Base-by-base conservation (phyloP, 2,888 invertebrate species). In the Phania funesta region DNA sequence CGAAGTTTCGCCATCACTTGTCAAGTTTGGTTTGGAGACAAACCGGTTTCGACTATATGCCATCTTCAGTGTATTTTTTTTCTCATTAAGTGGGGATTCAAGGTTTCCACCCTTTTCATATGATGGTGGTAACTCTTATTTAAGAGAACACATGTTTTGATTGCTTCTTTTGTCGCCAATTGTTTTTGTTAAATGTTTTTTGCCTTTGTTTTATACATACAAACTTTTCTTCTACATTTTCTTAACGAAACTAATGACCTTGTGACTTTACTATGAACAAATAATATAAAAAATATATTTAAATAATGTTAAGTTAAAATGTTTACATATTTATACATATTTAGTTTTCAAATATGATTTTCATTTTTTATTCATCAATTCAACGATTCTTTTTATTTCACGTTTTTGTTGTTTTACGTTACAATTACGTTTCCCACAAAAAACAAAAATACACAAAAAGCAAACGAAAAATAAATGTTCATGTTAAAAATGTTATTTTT, bases 231-330 rank as follows among this genome's bases (percentile, higher is more conserved):
- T 70, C 18, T 13, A 35, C 9, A 16, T 32, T 70, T 35, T 58
- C n/a, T 50, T 62, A 48, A 54, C 41, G 35, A 41, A 64, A 54
- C 60, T 74, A 74, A 70, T 68, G 80, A 80, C 80, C 80, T 80
- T 80, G 80, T 74, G 74, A 74, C 74, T 74, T 64, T 80, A 64
- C 44, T 48, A 20, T 58, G 50, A 64, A 71, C 22, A 50, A 13
- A 44, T n/a, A 26, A 16, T 16, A 41, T 26, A 24, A 70, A 1
- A 46, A 41, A 38, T 0, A 41, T 46, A 20, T 22, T 32, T 68
- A 41, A 46, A 6, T 46, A 48, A 35, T 35, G 6, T 16, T 18
- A 65, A n/a, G 11, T 50, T 24, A 26, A 29, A 13, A 13, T 35
- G 13, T 62, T 26, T 35, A 16, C 24, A 52, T 18, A 22, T 54